Conservation (phyloP, 1,140 invertebrate species). For the Aphelenchoides fujianensis region DNA sequence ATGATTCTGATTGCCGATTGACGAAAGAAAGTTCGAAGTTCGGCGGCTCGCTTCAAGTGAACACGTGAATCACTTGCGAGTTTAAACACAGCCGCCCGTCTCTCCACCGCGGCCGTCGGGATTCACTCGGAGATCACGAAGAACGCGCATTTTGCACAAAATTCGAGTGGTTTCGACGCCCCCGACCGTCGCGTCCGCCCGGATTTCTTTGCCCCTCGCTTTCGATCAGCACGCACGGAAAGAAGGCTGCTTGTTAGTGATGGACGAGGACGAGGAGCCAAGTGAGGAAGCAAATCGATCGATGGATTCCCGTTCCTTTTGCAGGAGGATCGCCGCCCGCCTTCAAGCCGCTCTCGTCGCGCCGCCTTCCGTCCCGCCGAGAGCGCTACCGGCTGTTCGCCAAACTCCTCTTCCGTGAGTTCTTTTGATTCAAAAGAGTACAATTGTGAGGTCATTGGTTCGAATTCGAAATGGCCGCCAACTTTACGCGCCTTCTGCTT, state of each 20-base stretch:
- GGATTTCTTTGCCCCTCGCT: background rate
- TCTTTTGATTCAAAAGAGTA: slow-evolving; percentile 1
- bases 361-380: background rate
- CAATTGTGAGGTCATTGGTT: background rate
- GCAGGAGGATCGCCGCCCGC: background rate
- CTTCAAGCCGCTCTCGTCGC: background rate
- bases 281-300: background rate
- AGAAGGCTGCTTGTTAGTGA: background rate
- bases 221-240: background rate
- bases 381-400: slow-evolving; percentile 9
- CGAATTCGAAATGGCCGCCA: background rate
- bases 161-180: background rate
- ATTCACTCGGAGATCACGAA: too few relatives aligned
- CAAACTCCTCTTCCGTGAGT: background rate
- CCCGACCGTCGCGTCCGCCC: background rate
- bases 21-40: too few relatives aligned
- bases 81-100: too few relatives aligned
- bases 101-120: too few relatives aligned
- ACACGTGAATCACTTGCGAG: too few relatives aligned
- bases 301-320: background rate
- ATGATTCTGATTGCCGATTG: too few relatives aligned
- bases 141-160: too few relatives aligned
- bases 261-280: background rate
- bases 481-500: background rate
- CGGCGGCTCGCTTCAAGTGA: too few relatives aligned